Conservation (phyloP, 1,140 invertebrate species). For the Episyrphus balteatus region DNA sequence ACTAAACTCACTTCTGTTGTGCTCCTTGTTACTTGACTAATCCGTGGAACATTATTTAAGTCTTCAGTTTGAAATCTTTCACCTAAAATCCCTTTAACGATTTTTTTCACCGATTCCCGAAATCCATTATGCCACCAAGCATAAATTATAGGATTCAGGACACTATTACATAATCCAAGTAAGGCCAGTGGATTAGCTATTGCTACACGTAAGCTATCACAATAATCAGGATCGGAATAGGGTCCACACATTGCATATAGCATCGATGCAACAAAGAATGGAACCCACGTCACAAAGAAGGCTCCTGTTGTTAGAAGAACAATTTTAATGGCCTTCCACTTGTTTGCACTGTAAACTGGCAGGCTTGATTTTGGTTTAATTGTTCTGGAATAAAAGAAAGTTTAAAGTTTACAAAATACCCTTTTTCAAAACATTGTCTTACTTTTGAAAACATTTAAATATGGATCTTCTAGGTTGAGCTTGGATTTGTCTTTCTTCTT, state of each 20-base stretch:
- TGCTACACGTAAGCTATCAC: slow-evolving; percentile 36
- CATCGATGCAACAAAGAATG: slow-evolving; percentile 39
- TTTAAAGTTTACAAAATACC: background rate
- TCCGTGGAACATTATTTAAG: too few species aligned
- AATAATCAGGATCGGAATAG: slow-evolving; percentile 34
- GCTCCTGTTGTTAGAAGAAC: slow-evolving; percentile 45
- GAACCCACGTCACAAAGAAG: slow-evolving; percentile 40
- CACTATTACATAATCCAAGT: slow-evolving; percentile 51
- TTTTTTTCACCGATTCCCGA: slow-evolving; percentile 33
- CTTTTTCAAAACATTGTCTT: background rate
- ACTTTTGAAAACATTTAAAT: background rate
- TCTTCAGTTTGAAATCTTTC: too few species aligned
- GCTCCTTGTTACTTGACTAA: too few species aligned
- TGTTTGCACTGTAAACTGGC: slow-evolving; percentile 26
- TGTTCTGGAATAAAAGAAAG: background rate
- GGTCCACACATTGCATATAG: slow-evolving; percentile 41
- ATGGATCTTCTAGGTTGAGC: background rate
- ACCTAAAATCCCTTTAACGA: background rate
- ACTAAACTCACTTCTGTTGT: too few species aligned
- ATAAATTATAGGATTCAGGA: slow-evolving; percentile 61
- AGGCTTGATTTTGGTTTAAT: background rate
- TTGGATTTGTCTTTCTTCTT: background rate
- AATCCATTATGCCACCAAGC: slow-evolving; percentile 59
- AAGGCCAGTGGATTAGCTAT: slow-evolving; percentile 42
- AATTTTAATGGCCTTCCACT: slow-evolving; percentile 45